These are phyloP conservation scores for Muscicapa striata DNA, from an alignment of 2,797 vertebrate genomes.

Conservation along the genomic window DNA sequence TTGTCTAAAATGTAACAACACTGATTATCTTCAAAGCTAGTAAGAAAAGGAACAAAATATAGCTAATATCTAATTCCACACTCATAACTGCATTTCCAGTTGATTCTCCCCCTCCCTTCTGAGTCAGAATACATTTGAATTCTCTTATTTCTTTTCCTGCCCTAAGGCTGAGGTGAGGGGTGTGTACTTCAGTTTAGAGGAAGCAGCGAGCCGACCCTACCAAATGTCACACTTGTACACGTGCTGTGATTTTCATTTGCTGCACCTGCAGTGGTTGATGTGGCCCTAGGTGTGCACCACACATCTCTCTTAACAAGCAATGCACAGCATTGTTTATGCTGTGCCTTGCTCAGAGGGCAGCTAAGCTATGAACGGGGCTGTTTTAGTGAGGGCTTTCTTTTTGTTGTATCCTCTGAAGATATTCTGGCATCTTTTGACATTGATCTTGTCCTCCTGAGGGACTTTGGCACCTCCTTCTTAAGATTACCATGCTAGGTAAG, in stretches of 20 bases:
- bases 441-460: not conserved
- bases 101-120: not conserved
- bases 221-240: not conserved
- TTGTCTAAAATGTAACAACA: not conserved
- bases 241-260: not conserved
- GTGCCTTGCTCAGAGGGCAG: not conserved
- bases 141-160: not conserved
- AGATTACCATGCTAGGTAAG: not conserved
- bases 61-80: not conserved
- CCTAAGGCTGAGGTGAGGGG: not conserved
- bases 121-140: not conserved
- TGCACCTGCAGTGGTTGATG: not conserved
- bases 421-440: not conserved
- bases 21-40: not conserved
- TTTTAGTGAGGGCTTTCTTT: not conserved
- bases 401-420: not conserved
- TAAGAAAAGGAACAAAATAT: not conserved
- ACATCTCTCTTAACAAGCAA: not conserved
- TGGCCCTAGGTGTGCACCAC: not conserved
- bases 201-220: not conserved
- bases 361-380: not conserved
- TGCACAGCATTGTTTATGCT: not conserved
- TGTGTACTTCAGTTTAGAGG: not conserved
- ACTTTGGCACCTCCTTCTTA: not conserved
- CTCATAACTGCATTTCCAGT: not conserved